Conservation (phyloP, 2,888 invertebrate genomes). For the Drosophila limbata region DNA sequence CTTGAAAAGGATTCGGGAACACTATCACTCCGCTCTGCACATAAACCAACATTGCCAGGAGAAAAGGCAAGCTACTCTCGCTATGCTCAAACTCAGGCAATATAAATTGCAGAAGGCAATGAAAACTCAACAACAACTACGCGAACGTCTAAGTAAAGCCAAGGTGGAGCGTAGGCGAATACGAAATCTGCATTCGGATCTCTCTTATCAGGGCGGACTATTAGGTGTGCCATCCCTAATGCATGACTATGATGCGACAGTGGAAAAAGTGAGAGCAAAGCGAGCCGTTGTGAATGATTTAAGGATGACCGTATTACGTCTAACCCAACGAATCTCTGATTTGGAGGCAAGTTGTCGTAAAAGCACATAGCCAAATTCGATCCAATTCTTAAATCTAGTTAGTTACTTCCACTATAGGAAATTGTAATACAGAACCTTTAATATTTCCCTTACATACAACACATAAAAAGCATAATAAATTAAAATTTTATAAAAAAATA, state of each 20-base stretch:
- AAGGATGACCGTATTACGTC: constrained; percentile 29
- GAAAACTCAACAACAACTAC: constrained; percentile 13
- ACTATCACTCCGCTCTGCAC: constrained; percentile 75
- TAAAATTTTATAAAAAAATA: neutral
- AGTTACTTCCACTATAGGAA: neutral
- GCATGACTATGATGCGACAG: constrained; percentile 80
- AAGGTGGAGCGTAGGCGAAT: constrained; percentile 72
- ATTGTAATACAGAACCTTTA: neutral
- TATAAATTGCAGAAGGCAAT: constrained; percentile 33
- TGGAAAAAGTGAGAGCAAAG: constrained; percentile 40
- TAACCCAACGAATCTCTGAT: constrained; percentile 24
- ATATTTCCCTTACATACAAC: neutral
- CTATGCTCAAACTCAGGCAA: constrained; percentile 22
- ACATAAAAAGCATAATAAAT: neutral
- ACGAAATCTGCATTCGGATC: constrained; percentile 58
- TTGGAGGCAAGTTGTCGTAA: constrained; percentile 20
- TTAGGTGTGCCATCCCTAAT: constrained; percentile 79
- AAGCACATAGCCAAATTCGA: neutral
- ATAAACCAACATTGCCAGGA: constrained; percentile 78
- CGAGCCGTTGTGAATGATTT: constrained; percentile 42
- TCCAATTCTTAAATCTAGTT: neutral
- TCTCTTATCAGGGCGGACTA: constrained; percentile 77
- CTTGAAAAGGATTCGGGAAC: constrained; percentile 64
- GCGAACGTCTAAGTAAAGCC: constrained; percentile 58
- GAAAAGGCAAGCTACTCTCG: constrained; percentile 64